Conservation (phyloP, 2,888 invertebrate species). For the Brachypterus glaber region DNA sequence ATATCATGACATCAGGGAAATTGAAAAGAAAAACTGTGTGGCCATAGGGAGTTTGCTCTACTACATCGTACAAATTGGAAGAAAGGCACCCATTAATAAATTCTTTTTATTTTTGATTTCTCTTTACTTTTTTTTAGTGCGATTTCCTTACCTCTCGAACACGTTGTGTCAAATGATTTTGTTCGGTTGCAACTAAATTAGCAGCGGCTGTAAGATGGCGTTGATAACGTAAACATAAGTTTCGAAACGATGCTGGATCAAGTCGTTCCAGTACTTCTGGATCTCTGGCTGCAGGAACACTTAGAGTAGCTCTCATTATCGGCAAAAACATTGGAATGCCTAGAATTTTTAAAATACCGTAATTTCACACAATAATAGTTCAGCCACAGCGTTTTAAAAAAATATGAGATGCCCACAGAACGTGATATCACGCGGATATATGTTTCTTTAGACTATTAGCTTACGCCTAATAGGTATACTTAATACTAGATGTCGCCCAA, state of each 20-base stretch:
- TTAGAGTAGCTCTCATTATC: slow-evolving; percentile 81
- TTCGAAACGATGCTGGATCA: slow-evolving; percentile 54
- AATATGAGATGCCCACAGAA: too few relatives aligned
- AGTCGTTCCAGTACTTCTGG: slow-evolving; percentile 76
- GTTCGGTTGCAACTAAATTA: slow-evolving; percentile 70
- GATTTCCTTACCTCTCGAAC: slow-evolving; percentile 71
- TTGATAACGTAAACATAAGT: slow-evolving; percentile 72
- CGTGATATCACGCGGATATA: too few relatives aligned
- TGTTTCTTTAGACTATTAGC: too few relatives aligned
- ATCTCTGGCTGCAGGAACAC: slow-evolving; percentile 75
- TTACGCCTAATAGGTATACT: too few relatives aligned
- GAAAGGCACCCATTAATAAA: neutral
- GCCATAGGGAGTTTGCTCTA: too few relatives aligned
- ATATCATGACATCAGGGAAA: too few relatives aligned
- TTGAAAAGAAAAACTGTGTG: too few relatives aligned
- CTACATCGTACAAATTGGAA: too few relatives aligned
- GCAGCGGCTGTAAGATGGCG: slow-evolving; percentile 77
- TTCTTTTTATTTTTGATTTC: neutral
- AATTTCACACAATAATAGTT: too few relatives aligned
- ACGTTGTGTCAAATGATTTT: slow-evolving; percentile 61
- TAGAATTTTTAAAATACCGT: too few relatives aligned
- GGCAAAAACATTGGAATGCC: slow-evolving; percentile 85
- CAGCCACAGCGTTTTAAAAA: slow-evolving; percentile 41
- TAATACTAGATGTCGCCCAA: too few relatives aligned
- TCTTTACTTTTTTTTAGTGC: neutral